Base-by-base conservation (phyloP, 2,113 vertebrate genomes). In the Barnardius zonarius region DNA sequence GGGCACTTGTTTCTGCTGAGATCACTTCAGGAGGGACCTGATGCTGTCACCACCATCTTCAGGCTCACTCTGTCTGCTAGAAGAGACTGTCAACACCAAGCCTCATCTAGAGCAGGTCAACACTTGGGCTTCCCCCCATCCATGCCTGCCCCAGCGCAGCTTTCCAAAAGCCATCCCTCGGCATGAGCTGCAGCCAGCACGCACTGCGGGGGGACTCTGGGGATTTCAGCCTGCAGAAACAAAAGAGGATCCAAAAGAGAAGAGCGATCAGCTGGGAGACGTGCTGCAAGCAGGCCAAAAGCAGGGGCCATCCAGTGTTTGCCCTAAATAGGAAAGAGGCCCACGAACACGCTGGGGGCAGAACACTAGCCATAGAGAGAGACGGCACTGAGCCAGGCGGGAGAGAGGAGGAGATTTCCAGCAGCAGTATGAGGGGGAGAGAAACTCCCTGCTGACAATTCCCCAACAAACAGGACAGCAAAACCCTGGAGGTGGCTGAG, bases 271-370 rank as follows among this genome's bases (percentile, higher is more conserved):
- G 6, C 0, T 30, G 18, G 39, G 87, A 88, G 86, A 64, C 33
- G 55, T 69, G 33, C 80, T 75, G 76, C 83, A 62, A 81, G 52
- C 57, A 4, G 54, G 57, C 85, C 88, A 91, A 91, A 61, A 83
- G 54, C 88, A 69, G 25, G 35, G 69, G 13, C 88, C 57, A 12
- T 75, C 24, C 95, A 87, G 51, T 0, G 0, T 51, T 96, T 95
- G 77, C 96, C 95, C 94, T 92, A 86, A 88, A 95, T 94, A 81
- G 91, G 81, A 93, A 94, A 93, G 88, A 48, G 74, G 80, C 88
- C 54, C 4, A 0, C 3, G 23, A 83, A 74, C 31, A 1, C 6
- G 2, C 11, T 3, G 49, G 33, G 69, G 67, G 68, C 86, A 76
- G 91, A 93, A 62, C 66, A 88, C 12, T 52, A 95, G 95, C 43